phyloP scores from a whole-genome alignment of 2,888 invertebrate species.

The Flexamia atlantica region DNA sequence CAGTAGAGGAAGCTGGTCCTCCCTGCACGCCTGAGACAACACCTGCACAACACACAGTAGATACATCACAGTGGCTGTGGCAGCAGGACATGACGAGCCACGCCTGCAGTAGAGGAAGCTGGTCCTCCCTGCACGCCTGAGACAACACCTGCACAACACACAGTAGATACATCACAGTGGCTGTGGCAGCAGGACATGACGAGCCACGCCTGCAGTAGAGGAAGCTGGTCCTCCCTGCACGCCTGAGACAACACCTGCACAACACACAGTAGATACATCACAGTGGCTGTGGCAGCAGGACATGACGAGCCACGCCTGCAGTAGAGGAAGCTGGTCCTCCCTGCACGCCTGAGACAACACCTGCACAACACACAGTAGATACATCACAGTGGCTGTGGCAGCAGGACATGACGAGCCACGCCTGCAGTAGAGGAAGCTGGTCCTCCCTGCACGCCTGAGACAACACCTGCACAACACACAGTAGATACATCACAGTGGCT shows the following conservation, averaged over 20 bases:
- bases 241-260: slow-evolving; percentile 92
- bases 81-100: slow-evolving; percentile 86
- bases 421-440: slow-evolving; percentile 91
- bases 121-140: slow-evolving; percentile 88
- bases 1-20: slow-evolving; percentile 89
- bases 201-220: slow-evolving; percentile 94
- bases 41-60: slow-evolving; percentile 80
- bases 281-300: slow-evolving; percentile 80
- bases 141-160: slow-evolving; percentile 93
- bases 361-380: slow-evolving; percentile 80
- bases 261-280: slow-evolving; percentile 71
- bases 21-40: slow-evolving; percentile 90
- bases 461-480: slow-evolving; percentile 83
- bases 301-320: slow-evolving; percentile 91
- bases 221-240: slow-evolving; percentile 88
- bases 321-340: slow-evolving; percentile 88
- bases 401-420: slow-evolving; percentile 86
- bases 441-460: slow-evolving; percentile 89
- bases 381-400: slow-evolving; percentile 85
- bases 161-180: slow-evolving; percentile 83
- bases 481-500: slow-evolving; percentile 75
- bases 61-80: slow-evolving; percentile 75
- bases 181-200: slow-evolving; percentile 81
- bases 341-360: slow-evolving; percentile 92
- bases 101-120: slow-evolving; percentile 92